A percentile compares a stretch with the other conserved stretches of the same genome.
Conservation (phyloP, 2,113 vertebrate species). For the Chaetops frenatus region DNA sequence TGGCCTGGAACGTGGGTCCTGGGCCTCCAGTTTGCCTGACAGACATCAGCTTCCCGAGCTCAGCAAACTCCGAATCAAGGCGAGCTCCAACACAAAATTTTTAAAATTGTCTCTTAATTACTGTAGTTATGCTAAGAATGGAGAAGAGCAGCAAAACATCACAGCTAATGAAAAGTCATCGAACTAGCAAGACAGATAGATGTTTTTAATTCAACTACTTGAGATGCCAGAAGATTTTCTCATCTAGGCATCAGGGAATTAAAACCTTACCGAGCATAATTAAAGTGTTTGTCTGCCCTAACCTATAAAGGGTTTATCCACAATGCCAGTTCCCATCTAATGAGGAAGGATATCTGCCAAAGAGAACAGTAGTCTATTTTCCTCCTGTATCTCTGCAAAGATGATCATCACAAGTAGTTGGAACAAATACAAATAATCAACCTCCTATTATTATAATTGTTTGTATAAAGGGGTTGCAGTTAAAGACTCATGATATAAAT, state of each 20-base stretch:
- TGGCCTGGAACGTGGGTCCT: not conserved
- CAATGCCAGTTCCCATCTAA: slow-evolving; percentile 34
- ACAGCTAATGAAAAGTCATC: slow-evolving; percentile 55
- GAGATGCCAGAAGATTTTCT: slow-evolving; percentile 19
- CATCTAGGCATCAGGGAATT: slow-evolving; percentile 20
- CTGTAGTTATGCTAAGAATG: slow-evolving; percentile 33
- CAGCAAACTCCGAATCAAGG: not conserved
- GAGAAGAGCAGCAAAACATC: slow-evolving; percentile 2
- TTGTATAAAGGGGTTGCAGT: slow-evolving; percentile 18
- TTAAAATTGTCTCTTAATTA: slow-evolving; percentile 29
- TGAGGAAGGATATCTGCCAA: slow-evolving; percentile 31
- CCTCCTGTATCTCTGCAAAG: not conserved
- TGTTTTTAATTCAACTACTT: slow-evolving; percentile 12
- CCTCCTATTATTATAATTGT: slow-evolving; percentile 28
- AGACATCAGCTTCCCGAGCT: not conserved
- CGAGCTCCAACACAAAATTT: not conserved
- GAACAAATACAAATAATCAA: slow-evolving; percentile 48
- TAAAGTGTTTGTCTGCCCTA: slow-evolving; percentile 49
- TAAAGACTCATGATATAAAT: slow-evolving; percentile 1
- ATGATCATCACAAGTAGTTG: not conserved
- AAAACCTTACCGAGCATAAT: slow-evolving; percentile 5
- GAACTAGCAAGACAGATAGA: slow-evolving; percentile 20
- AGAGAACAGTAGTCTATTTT: not conserved
- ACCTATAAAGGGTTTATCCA: slow-evolving; percentile 27
- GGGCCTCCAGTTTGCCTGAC: not conserved